Evolutionary conservation across 2,113 vertebrate species (phyloP).

Genomic region (Pterocles orientalis): DNA sequence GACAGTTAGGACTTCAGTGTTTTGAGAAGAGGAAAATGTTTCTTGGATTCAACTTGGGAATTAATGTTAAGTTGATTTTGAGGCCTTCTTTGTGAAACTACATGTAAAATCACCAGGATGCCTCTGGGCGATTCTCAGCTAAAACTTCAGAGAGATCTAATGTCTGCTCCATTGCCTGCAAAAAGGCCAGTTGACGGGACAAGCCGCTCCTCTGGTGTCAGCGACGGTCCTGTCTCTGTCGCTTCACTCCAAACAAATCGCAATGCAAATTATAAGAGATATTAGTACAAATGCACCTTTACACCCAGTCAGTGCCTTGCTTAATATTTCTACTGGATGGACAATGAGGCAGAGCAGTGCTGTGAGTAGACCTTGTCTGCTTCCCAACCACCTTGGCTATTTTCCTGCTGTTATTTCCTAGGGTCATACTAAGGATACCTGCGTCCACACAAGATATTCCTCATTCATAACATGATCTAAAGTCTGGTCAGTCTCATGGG

Average conservation of each 20-base stretch:
- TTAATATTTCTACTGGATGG: not conserved
- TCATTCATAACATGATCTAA: not conserved
- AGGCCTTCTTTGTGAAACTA: not conserved
- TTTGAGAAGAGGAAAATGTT: not conserved
- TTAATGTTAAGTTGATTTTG: not conserved
- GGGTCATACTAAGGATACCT: not conserved
- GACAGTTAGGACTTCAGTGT: not conserved
- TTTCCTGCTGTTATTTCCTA: not conserved
- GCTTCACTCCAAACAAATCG: not conserved
- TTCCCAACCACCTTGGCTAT: not conserved
- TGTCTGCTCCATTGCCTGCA: not conserved
- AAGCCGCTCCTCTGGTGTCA: rapidly evolving
- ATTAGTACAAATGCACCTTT: not conserved
- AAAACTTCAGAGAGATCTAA: not conserved
- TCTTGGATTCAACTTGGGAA: not conserved
- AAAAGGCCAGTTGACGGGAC: not conserved
- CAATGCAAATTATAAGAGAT: not conserved
- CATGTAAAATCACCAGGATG: not conserved
- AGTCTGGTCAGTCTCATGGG: not conserved
- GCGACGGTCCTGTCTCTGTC: not conserved
- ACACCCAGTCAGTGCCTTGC: rapidly evolving
- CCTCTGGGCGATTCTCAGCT: not conserved
- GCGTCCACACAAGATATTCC: not conserved
- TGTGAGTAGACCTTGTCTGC: not conserved
- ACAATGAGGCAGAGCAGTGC: not conserved